phyloP scores from a whole-genome alignment of 2,113 vertebrate genomes.

The Gopherus evgoodei region DNA sequence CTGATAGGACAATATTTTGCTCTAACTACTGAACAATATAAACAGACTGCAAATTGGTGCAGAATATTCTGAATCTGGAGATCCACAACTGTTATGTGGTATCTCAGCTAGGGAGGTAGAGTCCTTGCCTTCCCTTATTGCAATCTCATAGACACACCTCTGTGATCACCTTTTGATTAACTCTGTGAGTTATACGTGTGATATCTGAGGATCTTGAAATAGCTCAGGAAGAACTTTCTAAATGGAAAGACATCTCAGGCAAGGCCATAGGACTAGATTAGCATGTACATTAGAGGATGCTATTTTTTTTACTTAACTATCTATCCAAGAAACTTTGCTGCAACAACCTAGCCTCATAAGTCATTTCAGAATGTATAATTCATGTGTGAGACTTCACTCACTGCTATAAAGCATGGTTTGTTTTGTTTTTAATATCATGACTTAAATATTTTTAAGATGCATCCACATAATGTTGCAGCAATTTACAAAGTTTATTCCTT shows the following conservation, averaged over 20 bases:
- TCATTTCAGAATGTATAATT: neutral
- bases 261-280: neutral
- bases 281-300: neutral
- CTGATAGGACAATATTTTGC: neutral
- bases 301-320: neutral
- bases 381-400: neutral
- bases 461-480: neutral
- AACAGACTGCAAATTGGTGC: neutral
- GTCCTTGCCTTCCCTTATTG: neutral
- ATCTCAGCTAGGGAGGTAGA: neutral
- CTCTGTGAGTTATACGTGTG: neutral
- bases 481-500: neutral
- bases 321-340: rapidly evolving
- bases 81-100: neutral
- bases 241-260: neutral
- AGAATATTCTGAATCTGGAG: neutral
- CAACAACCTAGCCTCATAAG: neutral
- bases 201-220: neutral
- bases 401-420: neutral
- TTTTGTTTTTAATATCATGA: neutral
- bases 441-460: neutral
- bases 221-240: neutral
- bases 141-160: neutral
- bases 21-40: neutral
- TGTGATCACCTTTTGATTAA: neutral